A percentile compares a stretch with the other conserved stretches of the same genome.
Conservation (phyloP, 2,113 vertebrate species). For the Megaceryle torquata region DNA sequence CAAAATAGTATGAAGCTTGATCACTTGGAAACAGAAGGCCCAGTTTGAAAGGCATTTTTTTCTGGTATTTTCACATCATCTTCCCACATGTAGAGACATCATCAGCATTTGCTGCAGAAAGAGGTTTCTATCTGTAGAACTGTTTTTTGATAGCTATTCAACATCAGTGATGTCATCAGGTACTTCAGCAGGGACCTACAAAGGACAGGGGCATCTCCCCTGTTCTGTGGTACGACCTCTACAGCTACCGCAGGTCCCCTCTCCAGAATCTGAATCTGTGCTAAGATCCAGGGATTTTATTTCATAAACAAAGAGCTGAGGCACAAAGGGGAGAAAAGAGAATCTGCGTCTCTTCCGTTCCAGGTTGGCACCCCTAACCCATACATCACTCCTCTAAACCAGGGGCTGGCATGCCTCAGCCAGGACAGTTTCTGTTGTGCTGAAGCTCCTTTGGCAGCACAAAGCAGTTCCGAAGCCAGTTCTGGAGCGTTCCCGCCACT, state of each 20-base stretch:
- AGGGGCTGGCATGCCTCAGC: background rate
- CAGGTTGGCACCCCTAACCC: background rate
- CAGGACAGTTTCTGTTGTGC: background rate
- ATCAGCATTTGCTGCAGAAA: background rate
- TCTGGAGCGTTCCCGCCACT: background rate
- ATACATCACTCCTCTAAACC: background rate
- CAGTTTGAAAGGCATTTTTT: background rate
- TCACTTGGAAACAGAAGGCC: background rate
- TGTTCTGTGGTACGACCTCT: background rate
- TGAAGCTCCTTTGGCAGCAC: background rate
- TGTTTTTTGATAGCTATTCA: background rate
- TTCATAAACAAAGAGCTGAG: background rate
- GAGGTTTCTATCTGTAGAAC: background rate
- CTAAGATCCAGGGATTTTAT: background rate
- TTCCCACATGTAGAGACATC: background rate
- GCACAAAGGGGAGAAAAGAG: background rate
- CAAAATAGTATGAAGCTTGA: background rate
- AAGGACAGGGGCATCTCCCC: background rate
- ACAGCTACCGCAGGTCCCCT: background rate
- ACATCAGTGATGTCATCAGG: background rate
- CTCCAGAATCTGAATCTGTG: background rate
- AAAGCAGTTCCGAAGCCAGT: background rate
- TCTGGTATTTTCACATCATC: background rate
- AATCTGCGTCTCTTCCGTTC: background rate
- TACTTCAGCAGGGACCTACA: background rate